A percentile compares a stretch with the other conserved stretches of the same genome.
These are phyloP conservation scores for Mugil cephalus DNA, from an alignment of 2,113 vertebrate genomes.

Conservation along the genomic window DNA sequence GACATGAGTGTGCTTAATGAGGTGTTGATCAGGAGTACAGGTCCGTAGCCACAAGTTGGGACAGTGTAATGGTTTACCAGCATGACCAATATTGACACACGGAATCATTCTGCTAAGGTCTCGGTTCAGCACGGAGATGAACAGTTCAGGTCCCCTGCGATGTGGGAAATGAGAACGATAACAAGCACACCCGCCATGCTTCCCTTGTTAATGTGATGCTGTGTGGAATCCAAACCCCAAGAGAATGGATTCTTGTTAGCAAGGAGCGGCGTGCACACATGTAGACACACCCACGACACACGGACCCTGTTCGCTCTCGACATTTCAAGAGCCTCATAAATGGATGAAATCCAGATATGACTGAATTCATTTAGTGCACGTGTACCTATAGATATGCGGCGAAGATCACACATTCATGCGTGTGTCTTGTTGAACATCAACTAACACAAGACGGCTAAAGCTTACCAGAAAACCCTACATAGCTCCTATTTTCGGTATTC, in stretches of 20 bases:
- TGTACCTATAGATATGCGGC: neutral
- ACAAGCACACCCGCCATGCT: conserved; percentile 10
- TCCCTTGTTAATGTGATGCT: conserved; percentile 43
- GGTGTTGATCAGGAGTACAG: conserved; percentile 53
- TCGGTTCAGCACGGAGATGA: conserved; percentile 27
- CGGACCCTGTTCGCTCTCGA: neutral
- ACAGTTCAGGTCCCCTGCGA: conserved; percentile 44
- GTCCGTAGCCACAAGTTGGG: conserved; percentile 14
- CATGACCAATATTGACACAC: conserved; percentile 37
- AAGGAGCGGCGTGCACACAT: neutral
- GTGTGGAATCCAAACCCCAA: conserved; percentile 30
- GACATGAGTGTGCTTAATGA: conserved; percentile 74
- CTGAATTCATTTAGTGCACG: neutral
- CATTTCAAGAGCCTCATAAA: conserved; percentile 1
- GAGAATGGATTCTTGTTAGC: conserved; percentile 2
- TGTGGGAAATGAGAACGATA: conserved; percentile 45
- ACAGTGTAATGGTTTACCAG: conserved; percentile 23
- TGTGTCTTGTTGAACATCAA: neutral
- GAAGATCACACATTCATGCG: neutral
- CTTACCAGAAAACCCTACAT: no score
- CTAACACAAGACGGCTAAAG: no score
- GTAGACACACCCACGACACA: neutral
- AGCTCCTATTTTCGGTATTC: no score
- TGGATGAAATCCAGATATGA: neutral
- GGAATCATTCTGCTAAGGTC: conserved; percentile 41